These are phyloP conservation scores for Chrysopilus asiliformis DNA, from an alignment of 2,888 invertebrate species.

Conservation along the genomic window DNA sequence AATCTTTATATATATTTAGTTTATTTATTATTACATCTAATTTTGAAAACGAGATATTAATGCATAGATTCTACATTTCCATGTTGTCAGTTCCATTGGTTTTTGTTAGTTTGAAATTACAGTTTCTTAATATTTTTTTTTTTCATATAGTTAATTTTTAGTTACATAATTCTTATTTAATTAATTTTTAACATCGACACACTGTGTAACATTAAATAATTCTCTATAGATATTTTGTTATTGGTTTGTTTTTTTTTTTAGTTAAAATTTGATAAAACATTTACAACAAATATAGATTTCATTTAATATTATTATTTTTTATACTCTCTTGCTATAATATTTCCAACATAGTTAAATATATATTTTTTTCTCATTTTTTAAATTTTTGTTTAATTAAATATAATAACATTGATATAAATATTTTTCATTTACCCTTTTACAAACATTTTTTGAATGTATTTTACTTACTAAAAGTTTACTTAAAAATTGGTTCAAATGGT, in stretches of 20 bases:
- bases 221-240: slow-evolving; percentile 3
- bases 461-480: too few relatives aligned
- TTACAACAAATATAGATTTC: too few relatives aligned
- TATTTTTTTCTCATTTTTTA: too few relatives aligned
- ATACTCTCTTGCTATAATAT: too few relatives aligned
- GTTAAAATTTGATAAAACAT: too few relatives aligned
- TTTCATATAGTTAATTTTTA: slow-evolving; percentile 15
- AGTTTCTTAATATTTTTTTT: slow-evolving; percentile 31
- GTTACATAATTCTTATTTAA: slow-evolving; percentile 23
- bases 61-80: neutral
- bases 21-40: neutral
- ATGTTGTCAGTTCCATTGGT: neutral
- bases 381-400: too few relatives aligned
- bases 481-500: too few relatives aligned
- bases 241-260: slow-evolving; percentile 4
- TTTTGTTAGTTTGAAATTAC: slow-evolving; percentile 31
- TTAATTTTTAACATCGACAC: slow-evolving; percentile 4
- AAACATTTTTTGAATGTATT: too few relatives aligned
- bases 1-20: slow-evolving; percentile 7
- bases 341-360: too few relatives aligned
- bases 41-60: neutral
- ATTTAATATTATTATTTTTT: too few relatives aligned
- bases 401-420: too few relatives aligned
- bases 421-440: too few relatives aligned
- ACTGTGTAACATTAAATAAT: neutral